These are phyloP conservation scores for Burhinus bistriatus DNA, from an alignment of 2,113 vertebrate species.

Conservation along the genomic window DNA sequence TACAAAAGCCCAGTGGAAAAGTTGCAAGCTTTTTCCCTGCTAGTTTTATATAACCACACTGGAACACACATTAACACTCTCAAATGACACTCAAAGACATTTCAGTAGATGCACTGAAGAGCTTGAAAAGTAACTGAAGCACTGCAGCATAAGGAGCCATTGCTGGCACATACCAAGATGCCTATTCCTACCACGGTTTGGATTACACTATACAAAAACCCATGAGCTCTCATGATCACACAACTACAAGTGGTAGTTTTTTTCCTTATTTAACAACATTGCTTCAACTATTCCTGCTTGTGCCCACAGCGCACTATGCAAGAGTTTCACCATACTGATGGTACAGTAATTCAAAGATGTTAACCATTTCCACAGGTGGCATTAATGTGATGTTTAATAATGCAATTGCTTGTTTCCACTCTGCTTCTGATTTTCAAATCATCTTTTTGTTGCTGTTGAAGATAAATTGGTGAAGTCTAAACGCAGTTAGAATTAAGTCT, in stretches of 20 bases:
- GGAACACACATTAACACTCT: neutral
- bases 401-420: neutral
- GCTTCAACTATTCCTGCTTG: neutral
- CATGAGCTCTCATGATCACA: neutral
- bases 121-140: neutral
- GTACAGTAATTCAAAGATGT: neutral
- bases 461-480: neutral
- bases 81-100: neutral
- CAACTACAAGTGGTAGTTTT: neutral
- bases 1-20: neutral
- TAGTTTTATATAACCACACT: neutral
- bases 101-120: neutral
- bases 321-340: neutral
- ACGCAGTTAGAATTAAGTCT: neutral
- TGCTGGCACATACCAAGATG: neutral
- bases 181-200: neutral
- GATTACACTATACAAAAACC: neutral
- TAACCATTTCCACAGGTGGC: neutral
- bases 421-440: neutral
- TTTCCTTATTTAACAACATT: neutral
- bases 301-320: neutral
- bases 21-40: neutral
- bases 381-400: neutral
- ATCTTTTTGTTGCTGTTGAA: neutral
- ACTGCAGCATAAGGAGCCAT: neutral